Base-by-base conservation (phyloP, 1,140 invertebrate genomes). In the Daktulosphaira vitifoliae region DNA sequence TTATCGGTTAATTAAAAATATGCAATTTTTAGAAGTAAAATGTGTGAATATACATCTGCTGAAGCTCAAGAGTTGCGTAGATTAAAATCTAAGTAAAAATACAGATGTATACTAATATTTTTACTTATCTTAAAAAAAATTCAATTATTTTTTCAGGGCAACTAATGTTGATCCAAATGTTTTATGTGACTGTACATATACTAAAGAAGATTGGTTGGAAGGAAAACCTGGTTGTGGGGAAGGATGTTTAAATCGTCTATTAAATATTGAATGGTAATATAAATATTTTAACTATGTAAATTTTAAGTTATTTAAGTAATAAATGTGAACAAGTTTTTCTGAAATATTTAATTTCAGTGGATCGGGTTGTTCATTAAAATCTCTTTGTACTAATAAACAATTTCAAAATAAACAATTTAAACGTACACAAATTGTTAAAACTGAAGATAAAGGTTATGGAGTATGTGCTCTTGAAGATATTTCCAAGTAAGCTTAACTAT, bases 221-320 rank as follows among this genome's bases (percentile, higher is more conserved):
- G 90, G 90, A 1, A 86, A 92, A 74, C 76, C 84, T 25, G 92
- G 91, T 33, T 98, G 95, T 78, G 91, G 91, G 0, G 90, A 94
- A 72, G 92, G 97, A 76, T 98, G 96, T 78, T 81, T 98, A 5
- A 98, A 98, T 79, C 84, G 93, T 73, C 81, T 98, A 73, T 82
- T 98, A 5, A 92, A 97, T 86, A 97, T 98, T 74, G 96, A 98
- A 84, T 98, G 95, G 90, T 92, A 80, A 78, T 74, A 69, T 33
- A 53, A 37, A n/a, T 25, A 25, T 23, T 39, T 42, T 15, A 15
- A 39, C 6, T 56, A 39, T 18, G 7, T 18, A 20, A 18, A 46
- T 8, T 46, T 2, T n/a, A 11, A 4, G n/a, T 16, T 26, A 37
- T n/a, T 42, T 39, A 49, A n/a, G n/a, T n/a, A n/a, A n/a, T n/a